Base-by-base conservation (phyloP, 1,140 invertebrate genomes). In the Drosophila burlai region DNA sequence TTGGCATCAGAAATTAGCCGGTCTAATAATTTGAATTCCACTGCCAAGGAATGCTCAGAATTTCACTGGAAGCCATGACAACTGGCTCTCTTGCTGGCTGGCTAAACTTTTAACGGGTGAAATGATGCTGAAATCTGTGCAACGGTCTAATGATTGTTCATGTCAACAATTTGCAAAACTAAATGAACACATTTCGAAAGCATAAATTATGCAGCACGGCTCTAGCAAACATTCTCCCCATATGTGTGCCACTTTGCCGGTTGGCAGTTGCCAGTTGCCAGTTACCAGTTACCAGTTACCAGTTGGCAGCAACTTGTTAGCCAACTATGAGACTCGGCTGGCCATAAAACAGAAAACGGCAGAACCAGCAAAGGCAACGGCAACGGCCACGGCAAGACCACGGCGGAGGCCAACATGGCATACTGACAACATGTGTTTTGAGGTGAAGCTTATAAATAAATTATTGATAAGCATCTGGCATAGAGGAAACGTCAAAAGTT, bases 131-230 rank as follows among this genome's bases (percentile, higher is more conserved):
- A 90, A 90, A 90, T 90, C 85, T 90, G 75, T 80, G 85, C 86
- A 69, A 81, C 64, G 77, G 58, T 64, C 71, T 90, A 90, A 90
- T 90, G 85, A 90, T 90, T 90, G 85, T 79, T 90, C 85, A 85
- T 90, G 85, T 90, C 85, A 90, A 90, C 85, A 90, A 90, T 82
- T 90, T 90, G 85, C 86, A 90, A 90, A 90, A 90, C 85, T 90
- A 90, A 90, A 90, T 90, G 85, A 90, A 90, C 85, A 90, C 85
- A 90, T 90, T 90, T 90, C 75, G 86, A 74, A 85, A 80, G 84
- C 86, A 90, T 90, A 90, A 90, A 90, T 90, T 90, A 90, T 90
- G 85, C 85, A 90, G 66, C 47, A 55, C 36, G 57, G 31, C 71
- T 52, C 45, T 40, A 49, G 62, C 45, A 75, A 66, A 63, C 46